phyloP scores from a whole-genome alignment of 2,888 invertebrate species.

The Thymelicus acteon region DNA sequence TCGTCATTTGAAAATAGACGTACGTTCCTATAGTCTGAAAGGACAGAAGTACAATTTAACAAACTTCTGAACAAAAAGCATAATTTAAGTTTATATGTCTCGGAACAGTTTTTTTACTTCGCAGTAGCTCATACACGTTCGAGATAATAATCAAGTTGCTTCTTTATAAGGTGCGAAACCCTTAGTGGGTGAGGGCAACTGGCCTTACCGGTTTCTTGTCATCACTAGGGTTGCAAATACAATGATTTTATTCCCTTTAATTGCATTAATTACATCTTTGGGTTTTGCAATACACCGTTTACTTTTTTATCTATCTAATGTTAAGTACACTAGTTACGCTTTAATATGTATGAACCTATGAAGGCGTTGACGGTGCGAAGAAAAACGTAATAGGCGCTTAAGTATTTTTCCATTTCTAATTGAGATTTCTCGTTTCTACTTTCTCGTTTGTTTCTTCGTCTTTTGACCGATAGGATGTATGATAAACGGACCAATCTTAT shows the following conservation, averaged over 20 bases:
- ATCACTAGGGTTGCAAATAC: conserved; percentile 31
- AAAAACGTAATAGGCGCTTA: neutral
- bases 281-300: neutral
- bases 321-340: neutral
- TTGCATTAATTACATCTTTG: conserved; percentile 19
- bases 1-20: too few species aligned
- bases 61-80: conserved; percentile 2
- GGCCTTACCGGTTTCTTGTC: conserved; percentile 30
- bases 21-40: too few species aligned
- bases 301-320: conserved; percentile 2
- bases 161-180: conserved; percentile 38
- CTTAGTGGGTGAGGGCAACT: conserved; percentile 35
- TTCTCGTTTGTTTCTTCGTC: neutral
- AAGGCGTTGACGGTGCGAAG: neutral
- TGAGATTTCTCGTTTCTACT: neutral
- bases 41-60: neutral
- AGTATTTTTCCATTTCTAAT: too few species aligned
- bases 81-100: conserved; percentile 24
- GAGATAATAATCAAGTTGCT: conserved; percentile 38
- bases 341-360: neutral
- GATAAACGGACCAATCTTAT: too few species aligned
- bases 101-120: conserved; percentile 33
- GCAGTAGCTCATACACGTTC: conserved; percentile 37
- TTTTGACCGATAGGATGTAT: neutral
- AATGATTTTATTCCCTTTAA: conserved; percentile 21